Base-by-base conservation (phyloP, 2,797 vertebrate genomes). In the Aldrovandia affinis region DNA sequence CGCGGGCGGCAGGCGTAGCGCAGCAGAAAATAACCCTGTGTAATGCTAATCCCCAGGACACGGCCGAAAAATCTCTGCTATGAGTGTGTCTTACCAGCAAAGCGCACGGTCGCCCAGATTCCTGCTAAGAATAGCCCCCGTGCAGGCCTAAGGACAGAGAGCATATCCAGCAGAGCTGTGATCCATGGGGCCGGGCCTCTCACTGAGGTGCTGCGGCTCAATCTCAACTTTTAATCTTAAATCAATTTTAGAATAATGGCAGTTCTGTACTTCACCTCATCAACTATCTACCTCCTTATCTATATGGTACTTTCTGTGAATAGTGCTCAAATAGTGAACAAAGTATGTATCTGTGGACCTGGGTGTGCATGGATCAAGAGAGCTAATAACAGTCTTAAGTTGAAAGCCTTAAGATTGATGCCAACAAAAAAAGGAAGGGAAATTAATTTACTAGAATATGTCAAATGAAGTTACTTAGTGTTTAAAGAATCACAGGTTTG, bases 231-330 rank as follows among this genome's bases (percentile, higher is more conserved):
- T 22, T 50, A 54, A 36, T 83, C n/a, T n/a, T n/a, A 75, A 70
- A 70, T 83, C 81, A 83, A 52, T 39, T 30, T 70, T 36, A 65
- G 25, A 14, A 61, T 75, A 61, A 55, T 80, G 1, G 15, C 42
- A 73, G 82, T 28, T 86, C 89, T 86, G 50, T 85, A 87, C 91
- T 90, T 90, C 90, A 88, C 84, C 14, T 59, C 82, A 47, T 78
- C 83, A 86, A 22, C 83, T 85, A 82, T 83, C 85, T 82, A 84
- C 91, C 90, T 87, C 85, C 85, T 81, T 52, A 87, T 85, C 57
- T 86, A 80, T 90, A 93, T 7, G 25, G 14, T 61, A 7, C 57
- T n/a, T 61, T 61, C 25, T 25, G 57, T 61, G 57, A 61, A 8
- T 25, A n/a, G 9, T 57, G 25, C 22, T 61, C 57, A 22, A n/a